A percentile compares a stretch with the other conserved stretches of the same genome.
Evolutionary conservation across 2,888 invertebrate genomes (phyloP).

Genomic region (Caradrina clavipalpis): DNA sequence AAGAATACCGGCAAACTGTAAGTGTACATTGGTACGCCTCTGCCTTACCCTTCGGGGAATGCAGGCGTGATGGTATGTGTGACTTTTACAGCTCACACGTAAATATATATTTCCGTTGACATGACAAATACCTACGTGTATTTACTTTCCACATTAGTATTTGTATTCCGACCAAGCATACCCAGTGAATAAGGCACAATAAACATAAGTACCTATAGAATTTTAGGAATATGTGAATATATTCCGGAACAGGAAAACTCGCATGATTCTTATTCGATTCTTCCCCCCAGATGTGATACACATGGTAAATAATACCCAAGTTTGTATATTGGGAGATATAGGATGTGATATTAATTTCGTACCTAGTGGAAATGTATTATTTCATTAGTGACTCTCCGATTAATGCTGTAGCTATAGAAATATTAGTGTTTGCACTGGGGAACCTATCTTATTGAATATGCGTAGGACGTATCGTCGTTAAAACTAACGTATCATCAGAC

Average conservation of each 20-base stretch:
- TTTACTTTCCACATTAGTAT: constrained; percentile 35
- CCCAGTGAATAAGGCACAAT: constrained; percentile 37
- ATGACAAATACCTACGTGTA: constrained; percentile 16
- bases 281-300: constrained; percentile 18
- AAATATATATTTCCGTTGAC: constrained; percentile 12
- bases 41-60: no score
- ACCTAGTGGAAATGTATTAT: constrained; percentile 16
- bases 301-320: constrained; percentile 46
- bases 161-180: constrained; percentile 40
- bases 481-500: no score
- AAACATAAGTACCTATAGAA: constrained; percentile 41
- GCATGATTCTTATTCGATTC: constrained; percentile 47
- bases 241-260: constrained; percentile 46
- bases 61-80: no score
- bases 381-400: constrained; percentile 9
- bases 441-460: no score
- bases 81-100: neutral
- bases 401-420: neutral
- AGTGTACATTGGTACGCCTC: no score
- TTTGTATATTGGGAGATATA: constrained; percentile 13
- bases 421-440: no score
- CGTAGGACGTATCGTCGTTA: no score
- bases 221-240: constrained; percentile 50
- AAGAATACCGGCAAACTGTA: no score
- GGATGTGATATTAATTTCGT: constrained; percentile 21